Evolutionary conservation across 64 coral and sea anemone species (phyloP).

Genomic region (Pocillopora damicornis): DNA sequence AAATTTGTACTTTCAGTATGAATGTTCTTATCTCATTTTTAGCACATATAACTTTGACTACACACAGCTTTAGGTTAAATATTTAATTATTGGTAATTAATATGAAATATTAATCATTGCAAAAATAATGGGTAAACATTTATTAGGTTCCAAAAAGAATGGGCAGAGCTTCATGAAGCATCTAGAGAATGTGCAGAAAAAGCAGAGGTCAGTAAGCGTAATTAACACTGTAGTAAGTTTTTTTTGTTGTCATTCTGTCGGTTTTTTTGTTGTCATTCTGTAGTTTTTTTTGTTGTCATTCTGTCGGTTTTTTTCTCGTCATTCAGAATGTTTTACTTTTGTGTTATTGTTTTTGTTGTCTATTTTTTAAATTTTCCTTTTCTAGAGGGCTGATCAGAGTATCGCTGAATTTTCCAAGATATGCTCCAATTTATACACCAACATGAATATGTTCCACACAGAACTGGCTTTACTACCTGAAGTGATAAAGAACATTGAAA

Average conservation of each 20-base stretch:
- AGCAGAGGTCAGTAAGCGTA: conserved; percentile 48
- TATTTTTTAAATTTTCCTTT: too few relatives aligned
- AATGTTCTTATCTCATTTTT: too few relatives aligned
- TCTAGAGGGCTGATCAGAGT: conserved; percentile 59
- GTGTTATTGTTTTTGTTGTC: neutral
- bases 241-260: neutral
- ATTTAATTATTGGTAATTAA: too few relatives aligned
- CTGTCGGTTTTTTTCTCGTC: neutral
- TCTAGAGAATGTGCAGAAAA: conserved; percentile 57
- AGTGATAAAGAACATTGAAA: conserved; percentile 67
- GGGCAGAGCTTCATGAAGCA: conserved; percentile 78
- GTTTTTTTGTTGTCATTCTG: neutral
- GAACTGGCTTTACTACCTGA: conserved; percentile 75
- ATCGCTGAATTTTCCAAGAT: conserved; percentile 53
- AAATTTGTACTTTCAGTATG: too few relatives aligned
- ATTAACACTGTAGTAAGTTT: neutral
- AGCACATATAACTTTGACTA: too few relatives aligned
- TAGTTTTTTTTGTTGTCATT: neutral
- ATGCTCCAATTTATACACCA: conserved; percentile 56
- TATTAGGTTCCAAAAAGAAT: conserved; percentile 71
- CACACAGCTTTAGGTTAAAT: too few relatives aligned
- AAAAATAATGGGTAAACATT: neutral
- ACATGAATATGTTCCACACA: conserved; percentile 76
- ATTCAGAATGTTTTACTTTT: neutral
- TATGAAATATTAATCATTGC: neutral